Evolutionary conservation across 2,888 invertebrate genomes (phyloP).

Genomic region (Xylocampa areola): DNA sequence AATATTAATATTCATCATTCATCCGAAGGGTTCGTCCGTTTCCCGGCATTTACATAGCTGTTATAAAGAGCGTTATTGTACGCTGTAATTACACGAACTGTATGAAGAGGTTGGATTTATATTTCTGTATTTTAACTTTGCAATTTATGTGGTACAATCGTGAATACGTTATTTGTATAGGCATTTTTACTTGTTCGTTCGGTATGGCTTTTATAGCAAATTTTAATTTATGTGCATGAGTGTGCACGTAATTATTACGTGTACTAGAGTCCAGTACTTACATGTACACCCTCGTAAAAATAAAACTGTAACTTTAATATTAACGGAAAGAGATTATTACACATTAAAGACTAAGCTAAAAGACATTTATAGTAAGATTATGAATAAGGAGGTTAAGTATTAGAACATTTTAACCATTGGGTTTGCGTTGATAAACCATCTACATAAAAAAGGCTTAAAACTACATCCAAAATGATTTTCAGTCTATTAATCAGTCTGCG

Average conservation of each 20-base stretch:
- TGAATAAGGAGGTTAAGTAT: too few species aligned
- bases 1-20: constrained; percentile 57
- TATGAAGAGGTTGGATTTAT: constrained; percentile 31
- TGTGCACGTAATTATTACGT: too few species aligned
- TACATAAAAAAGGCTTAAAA: too few species aligned
- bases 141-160: not conserved
- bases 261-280: too few species aligned
- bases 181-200: not conserved
- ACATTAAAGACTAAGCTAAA: too few species aligned
- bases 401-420: too few species aligned
- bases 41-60: constrained; percentile 50
- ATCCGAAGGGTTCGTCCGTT: constrained; percentile 47
- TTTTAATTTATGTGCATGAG: not conserved
- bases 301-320: too few species aligned
- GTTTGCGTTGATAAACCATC: too few species aligned
- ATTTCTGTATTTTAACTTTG: constrained; percentile 13
- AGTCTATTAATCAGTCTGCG: too few species aligned
- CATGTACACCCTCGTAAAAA: too few species aligned
- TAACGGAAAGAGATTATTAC: not conserved
- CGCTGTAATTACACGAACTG: constrained; percentile 28
- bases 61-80: constrained; percentile 43
- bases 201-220: not conserved
- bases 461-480: too few species aligned
- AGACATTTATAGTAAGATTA: too few species aligned
- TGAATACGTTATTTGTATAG: constrained; percentile 1